Evolutionary conservation across 2,888 invertebrate genomes (phyloP).

Genomic region (Eupithecia insigniata): DNA sequence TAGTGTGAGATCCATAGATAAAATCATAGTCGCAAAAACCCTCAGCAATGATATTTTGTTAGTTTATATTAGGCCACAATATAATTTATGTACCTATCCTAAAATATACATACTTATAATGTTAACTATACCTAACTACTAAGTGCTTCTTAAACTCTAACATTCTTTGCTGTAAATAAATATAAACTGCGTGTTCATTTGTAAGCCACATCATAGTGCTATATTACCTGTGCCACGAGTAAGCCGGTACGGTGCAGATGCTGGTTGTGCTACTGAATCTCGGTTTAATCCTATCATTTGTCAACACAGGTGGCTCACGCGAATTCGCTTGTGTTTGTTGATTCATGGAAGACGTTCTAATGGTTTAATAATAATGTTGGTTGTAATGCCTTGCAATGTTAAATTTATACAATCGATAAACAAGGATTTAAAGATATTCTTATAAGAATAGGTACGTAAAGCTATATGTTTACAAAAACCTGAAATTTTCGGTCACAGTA

Average conservation of each 20-base stretch:
- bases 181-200: background rate
- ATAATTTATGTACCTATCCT: too few species aligned
- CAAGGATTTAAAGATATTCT: background rate
- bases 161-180: too few species aligned
- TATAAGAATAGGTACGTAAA: background rate
- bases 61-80: too few species aligned
- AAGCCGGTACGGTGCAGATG: background rate
- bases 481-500: background rate
- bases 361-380: too few species aligned
- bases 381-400: background rate
- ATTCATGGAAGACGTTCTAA: background rate
- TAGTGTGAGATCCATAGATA: too few species aligned
- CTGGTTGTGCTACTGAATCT: background rate
- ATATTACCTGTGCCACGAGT: background rate
- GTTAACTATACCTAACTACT: too few species aligned
- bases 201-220: background rate
- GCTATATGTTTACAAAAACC: background rate
- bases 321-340: background rate
- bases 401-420: background rate
- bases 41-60: too few species aligned
- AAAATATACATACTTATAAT: too few species aligned
- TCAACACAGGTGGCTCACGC: background rate
- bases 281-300: background rate
- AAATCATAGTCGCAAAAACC: too few species aligned
- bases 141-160: too few species aligned